A percentile compares a stretch with the other conserved stretches of the same genome.
phyloP scores from a whole-genome alignment of 2,888 invertebrate genomes.

The Ctenicera cuprea region DNA sequence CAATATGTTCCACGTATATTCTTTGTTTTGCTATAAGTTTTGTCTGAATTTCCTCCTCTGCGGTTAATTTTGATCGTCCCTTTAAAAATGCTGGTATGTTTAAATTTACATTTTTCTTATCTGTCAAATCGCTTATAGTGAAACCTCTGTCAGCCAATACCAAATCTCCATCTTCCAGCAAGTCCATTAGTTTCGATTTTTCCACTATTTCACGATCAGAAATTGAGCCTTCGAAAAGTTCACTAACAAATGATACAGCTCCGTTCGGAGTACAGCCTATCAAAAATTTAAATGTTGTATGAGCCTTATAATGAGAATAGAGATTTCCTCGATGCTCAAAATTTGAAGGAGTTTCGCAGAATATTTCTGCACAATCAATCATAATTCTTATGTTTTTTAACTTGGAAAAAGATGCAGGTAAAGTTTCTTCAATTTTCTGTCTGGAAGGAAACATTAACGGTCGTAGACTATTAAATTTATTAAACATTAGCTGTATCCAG shows the following conservation, averaged over 20 bases:
- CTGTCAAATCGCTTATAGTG: constrained; percentile 53
- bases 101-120: constrained; percentile 52
- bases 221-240: constrained; percentile 57
- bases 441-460: constrained; percentile 9
- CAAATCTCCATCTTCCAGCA: constrained; percentile 56
- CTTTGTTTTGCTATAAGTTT: constrained; percentile 57
- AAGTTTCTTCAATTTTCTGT: constrained; percentile 29
- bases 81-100: constrained; percentile 59
- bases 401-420: constrained; percentile 24
- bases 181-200: constrained; percentile 49
- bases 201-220: constrained; percentile 54
- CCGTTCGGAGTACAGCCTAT: constrained; percentile 47
- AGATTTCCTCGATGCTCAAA: constrained; percentile 59
- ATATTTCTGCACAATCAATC: constrained; percentile 58
- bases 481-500: background rate
- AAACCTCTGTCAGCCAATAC: constrained; percentile 59
- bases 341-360: constrained; percentile 55
- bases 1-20: constrained; percentile 58
- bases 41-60: constrained; percentile 57
- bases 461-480: constrained; percentile 6
- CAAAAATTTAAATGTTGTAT: constrained; percentile 57
- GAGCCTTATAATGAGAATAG: constrained; percentile 58
- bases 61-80: constrained; percentile 51
- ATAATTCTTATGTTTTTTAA: constrained; percentile 53
- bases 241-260: constrained; percentile 56